Percentiles rank a stretch among this genome's conserved stretches.
These are phyloP conservation scores for Sepiola atlantica DNA, from an alignment of 2,888 invertebrate genomes.

Conservation along the genomic window DNA sequence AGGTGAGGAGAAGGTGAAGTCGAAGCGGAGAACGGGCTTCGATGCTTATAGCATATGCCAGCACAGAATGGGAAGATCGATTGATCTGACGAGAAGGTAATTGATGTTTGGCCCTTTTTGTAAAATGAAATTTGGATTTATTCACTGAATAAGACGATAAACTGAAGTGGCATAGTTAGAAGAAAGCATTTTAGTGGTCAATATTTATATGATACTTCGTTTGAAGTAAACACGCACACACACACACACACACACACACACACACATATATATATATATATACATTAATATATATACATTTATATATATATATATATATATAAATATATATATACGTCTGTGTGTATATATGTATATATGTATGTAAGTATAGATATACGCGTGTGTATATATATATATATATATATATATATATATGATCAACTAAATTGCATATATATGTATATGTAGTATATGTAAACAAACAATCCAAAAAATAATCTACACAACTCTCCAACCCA, in stretches of 20 bases:
- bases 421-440: not conserved
- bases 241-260: not conserved
- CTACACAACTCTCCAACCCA: no score
- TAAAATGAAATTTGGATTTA: constrained; percentile 32
- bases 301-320: no score
- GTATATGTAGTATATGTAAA: no score
- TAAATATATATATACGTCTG: no score
- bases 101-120: not conserved
- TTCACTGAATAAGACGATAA: not conserved
- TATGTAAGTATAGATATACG: not conserved
- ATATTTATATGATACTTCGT: not conserved
- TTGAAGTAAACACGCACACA: not conserved
- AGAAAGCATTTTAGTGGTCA: not conserved
- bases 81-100: not conserved
- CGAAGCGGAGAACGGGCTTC: not conserved
- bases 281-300: no score
- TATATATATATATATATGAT: no score
- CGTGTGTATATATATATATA: no score
- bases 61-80: not conserved
- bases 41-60: constrained; percentile 4
- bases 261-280: not conserved
- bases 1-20: not conserved
- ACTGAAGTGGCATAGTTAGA: not conserved
- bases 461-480: no score
- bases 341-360: not conserved